phyloP scores from a whole-genome alignment of 2,888 invertebrate genomes.

The Ormyrus pomaceus region DNA sequence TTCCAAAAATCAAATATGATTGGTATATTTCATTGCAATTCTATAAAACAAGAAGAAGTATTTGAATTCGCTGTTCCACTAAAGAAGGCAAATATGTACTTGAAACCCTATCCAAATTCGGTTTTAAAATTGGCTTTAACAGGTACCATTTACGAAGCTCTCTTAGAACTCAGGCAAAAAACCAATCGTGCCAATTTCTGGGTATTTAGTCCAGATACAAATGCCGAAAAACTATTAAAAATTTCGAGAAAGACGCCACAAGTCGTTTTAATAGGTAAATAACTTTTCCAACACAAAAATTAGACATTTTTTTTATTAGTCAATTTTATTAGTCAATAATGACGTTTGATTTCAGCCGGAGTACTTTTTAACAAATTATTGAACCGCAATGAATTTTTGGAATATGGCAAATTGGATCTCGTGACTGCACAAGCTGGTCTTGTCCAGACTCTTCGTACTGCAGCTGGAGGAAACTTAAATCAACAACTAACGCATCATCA shows the following conservation, averaged over 20 bases:
- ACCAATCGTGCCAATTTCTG: constrained; percentile 76
- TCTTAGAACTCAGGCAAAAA: constrained; percentile 71
- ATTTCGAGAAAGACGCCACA: constrained; percentile 84
- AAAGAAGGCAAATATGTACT: constrained; percentile 82
- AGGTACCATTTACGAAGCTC: constrained; percentile 82
- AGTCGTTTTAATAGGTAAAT: constrained; percentile 82
- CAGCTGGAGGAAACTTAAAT: constrained; percentile 81
- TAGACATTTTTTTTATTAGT: neutral
- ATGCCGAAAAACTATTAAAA: constrained; percentile 80
- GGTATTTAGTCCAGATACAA: constrained; percentile 84
- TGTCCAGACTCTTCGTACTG: constrained; percentile 82
- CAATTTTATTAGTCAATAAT: neutral
- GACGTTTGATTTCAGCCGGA: constrained; percentile 78
- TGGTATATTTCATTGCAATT: constrained; percentile 84
- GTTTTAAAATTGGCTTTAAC: constrained; percentile 82
- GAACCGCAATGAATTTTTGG: constrained; percentile 82
- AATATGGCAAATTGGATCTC: constrained; percentile 82
- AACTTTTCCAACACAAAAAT: neutral
- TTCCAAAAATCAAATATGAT: constrained; percentile 85
- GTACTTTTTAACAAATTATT: constrained; percentile 84
- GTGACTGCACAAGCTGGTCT: constrained; percentile 82
- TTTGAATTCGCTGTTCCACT: constrained; percentile 81
- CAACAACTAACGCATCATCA: constrained; percentile 83
- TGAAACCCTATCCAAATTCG: constrained; percentile 81
- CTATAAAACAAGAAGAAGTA: constrained; percentile 81